phyloP scores from a whole-genome alignment of 1,140 invertebrate species.

The Radopholus similis region DNA sequence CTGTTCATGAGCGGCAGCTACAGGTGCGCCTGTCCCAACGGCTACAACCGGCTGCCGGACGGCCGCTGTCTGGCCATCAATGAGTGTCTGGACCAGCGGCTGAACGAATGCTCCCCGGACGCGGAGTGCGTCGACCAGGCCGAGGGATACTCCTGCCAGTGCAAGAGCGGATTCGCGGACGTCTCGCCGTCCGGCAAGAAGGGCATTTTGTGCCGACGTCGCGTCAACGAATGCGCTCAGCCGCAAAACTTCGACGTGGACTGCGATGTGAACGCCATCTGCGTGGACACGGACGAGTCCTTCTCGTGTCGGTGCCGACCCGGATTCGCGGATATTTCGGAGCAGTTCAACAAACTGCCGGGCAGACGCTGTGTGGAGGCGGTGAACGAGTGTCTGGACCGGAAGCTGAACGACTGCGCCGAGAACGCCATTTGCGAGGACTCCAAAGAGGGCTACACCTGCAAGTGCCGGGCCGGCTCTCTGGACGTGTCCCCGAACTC shows the following conservation, averaged over 20 bases:
- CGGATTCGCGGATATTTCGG: constrained; percentile 60
- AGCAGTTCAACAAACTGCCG: constrained; percentile 53
- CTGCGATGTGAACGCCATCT: constrained; percentile 52
- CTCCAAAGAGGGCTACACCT: constrained; percentile 62
- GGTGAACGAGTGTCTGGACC: constrained; percentile 79
- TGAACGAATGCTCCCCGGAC: constrained; percentile 50
- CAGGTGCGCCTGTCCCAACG: constrained; percentile 51
- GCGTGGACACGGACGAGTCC: constrained; percentile 57
- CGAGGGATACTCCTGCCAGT: constrained; percentile 56
- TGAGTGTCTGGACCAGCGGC: constrained; percentile 47
- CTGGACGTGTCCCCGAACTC: constrained; percentile 55
- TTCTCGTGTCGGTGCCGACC: constrained; percentile 52
- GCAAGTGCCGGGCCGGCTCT: constrained; percentile 47
- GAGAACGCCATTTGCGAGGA: constrained; percentile 78
- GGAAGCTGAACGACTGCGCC: constrained; percentile 85
- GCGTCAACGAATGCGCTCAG: constrained; percentile 54
- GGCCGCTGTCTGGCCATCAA: constrained; percentile 58
- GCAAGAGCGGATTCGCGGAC: constrained; percentile 52
- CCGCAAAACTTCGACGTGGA: constrained; percentile 47
- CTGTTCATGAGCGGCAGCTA: constrained; percentile 55
- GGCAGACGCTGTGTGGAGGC: constrained; percentile 65
- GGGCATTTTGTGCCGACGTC: constrained; percentile 45
- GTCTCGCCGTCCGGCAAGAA: constrained; percentile 43
- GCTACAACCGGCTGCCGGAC: constrained; percentile 54
- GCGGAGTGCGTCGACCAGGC: constrained; percentile 56